Base-by-base conservation (phyloP, 2,888 invertebrate genomes). In the Brenthis hecate region DNA sequence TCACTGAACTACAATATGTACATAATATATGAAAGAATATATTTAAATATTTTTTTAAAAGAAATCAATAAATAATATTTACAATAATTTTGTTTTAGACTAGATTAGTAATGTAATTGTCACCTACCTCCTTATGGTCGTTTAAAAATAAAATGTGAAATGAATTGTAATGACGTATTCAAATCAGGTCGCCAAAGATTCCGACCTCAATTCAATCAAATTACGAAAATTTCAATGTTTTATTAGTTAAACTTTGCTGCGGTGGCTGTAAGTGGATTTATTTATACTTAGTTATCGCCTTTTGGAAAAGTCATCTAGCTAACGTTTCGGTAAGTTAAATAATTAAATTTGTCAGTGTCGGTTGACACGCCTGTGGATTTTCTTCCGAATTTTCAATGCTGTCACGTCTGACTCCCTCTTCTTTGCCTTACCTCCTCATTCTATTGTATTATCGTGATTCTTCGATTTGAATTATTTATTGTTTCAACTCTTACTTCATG, bases 211-310 rank as follows among this genome's bases (percentile, higher is more conserved):
- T 79, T 78, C 88, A 91, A 92, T 89, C 81, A 77, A 89, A 87
- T 92, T 92, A 92, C 85, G 83, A 85, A 88, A 91, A 92, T 91
- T 91, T 89, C 87, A 89, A 89, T 89, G 90, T 91, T 89, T 89
- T 91, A 92, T 92, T 86, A 90, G 88, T 92, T 91, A 91, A 91
- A 92, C 91, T 91, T 90, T 89, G 86, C 91, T 87, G 91, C 89
- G 89, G 89, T 86, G 84, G 85, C 84, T 86, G 82, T 91, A 92
- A 92, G 88, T 91, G 91, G 91, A 92, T 92, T 92, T 92, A 90
- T 92, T 89, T 88, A 87, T 92, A 92, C 91, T 92, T 90, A 91
- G 91, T 91, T 92, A 92, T 91, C 87, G 89, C 87, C 86, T 85
- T 85, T 82, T 83, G 81, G 88, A 89, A 88, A 90, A 92, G 91